Percentiles rank a stretch among this genome's conserved stretches.
Conservation (phyloP, 1,140 invertebrate genomes). For the Leptopilina clavipes region DNA sequence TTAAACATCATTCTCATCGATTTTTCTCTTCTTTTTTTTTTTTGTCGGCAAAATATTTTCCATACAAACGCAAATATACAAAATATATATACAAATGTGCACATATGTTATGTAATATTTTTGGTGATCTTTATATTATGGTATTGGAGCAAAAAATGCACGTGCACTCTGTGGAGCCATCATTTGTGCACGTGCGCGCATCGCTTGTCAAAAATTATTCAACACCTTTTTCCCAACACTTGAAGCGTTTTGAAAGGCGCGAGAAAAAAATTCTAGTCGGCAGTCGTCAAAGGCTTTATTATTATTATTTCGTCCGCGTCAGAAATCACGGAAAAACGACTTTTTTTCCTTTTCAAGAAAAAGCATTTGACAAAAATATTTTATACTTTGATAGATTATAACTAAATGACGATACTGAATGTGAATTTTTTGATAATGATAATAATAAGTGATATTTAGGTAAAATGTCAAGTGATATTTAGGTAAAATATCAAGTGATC, state of each 20-base stretch:
- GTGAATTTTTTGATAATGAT: too few relatives aligned
- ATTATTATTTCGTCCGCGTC: neutral
- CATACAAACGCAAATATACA: too few relatives aligned
- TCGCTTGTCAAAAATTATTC: conserved; percentile 26
- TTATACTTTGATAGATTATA: neutral
- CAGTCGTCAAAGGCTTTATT: conserved; percentile 6
- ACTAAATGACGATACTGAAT: too few relatives aligned
- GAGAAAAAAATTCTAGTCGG: conserved; percentile 8
- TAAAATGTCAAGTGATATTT: too few relatives aligned
- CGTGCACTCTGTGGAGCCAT: neutral
- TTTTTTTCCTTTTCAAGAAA: neutral
- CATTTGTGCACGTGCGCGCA: conserved; percentile 18
- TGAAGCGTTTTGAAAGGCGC: conserved; percentile 12
- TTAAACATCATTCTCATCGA: neutral
- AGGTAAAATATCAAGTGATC: too few relatives aligned
- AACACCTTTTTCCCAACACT: conserved; percentile 15
- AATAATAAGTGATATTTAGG: too few relatives aligned
- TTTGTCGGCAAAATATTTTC: neutral
- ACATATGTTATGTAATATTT: neutral
- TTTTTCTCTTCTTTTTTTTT: neutral
- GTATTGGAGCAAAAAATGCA: neutral
- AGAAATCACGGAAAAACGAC: conserved; percentile 6
- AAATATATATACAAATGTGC: neutral
- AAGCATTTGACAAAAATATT: neutral
- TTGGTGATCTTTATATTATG: neutral